Conservation (phyloP, 2,113 vertebrate species). For the Spermophilus dauricus region DNA sequence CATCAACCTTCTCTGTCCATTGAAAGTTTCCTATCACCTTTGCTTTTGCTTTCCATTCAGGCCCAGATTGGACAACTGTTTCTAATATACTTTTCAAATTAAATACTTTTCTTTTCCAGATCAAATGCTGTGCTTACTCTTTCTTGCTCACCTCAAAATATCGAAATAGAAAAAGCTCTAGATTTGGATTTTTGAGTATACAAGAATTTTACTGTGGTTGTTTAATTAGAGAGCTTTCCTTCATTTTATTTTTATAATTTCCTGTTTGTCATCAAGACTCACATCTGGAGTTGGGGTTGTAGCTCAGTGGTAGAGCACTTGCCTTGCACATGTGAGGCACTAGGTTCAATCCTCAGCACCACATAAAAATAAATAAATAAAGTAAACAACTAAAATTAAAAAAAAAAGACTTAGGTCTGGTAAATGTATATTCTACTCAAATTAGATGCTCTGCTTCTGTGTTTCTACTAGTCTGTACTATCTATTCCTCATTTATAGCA, state of each 20-base stretch:
- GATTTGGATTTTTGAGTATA: background rate
- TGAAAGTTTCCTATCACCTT: background rate
- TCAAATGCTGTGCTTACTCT: background rate
- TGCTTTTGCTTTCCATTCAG: slow-evolving; percentile 41
- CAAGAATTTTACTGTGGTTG: background rate
- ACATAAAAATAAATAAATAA: too few relatives aligned
- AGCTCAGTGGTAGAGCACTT: too few relatives aligned
- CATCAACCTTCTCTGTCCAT: background rate
- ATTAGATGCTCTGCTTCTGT: slow-evolving; percentile 34
- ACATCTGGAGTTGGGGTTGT: background rate
- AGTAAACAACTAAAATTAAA: too few relatives aligned
- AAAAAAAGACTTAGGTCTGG: background rate
- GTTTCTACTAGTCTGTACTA: slow-evolving; percentile 5
- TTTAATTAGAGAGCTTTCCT: slow-evolving; percentile 36
- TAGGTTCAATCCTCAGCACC: too few relatives aligned
- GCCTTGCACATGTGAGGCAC: too few relatives aligned
- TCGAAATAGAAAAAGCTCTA: background rate
- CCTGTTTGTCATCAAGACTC: slow-evolving; percentile 47
- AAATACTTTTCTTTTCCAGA: background rate
- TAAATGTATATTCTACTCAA: background rate
- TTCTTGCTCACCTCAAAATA: background rate
- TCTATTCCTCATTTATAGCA: background rate
- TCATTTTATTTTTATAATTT: slow-evolving; percentile 13
- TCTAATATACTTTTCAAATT: background rate
- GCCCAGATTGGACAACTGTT: slow-evolving; percentile 10